phyloP scores from a whole-genome alignment of 1,140 invertebrate genomes.

The Apis dorsata region DNA sequence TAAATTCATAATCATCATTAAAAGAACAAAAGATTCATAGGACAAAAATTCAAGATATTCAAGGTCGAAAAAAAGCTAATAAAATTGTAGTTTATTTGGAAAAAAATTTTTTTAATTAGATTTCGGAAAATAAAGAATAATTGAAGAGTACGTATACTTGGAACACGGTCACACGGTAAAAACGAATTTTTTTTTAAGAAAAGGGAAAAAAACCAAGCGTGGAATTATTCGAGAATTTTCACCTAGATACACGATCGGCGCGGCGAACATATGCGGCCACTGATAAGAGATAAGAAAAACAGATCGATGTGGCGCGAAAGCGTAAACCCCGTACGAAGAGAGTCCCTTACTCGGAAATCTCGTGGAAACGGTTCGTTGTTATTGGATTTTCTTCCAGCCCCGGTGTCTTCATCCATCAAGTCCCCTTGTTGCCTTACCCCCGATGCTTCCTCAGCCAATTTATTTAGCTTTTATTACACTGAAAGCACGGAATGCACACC shows the following conservation, averaged over 20 bases:
- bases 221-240: not conserved
- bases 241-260: not conserved
- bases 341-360: conserved; percentile 15
- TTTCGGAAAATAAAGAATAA: too few relatives aligned
- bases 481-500: conserved; percentile 15
- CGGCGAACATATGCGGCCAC: conserved; percentile 35
- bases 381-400: conserved; percentile 36
- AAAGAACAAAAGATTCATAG: too few relatives aligned
- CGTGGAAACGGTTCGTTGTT: conserved; percentile 33
- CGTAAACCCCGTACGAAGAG: not conserved
- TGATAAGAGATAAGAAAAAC: conserved; percentile 49
- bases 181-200: not conserved
- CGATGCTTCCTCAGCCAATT: not conserved
- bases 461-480: conserved; percentile 40
- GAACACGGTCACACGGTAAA: too few relatives aligned
- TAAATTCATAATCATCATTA: too few relatives aligned
- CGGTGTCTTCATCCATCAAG: conserved; percentile 49
- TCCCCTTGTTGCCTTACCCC: not conserved
- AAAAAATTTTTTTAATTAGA: too few relatives aligned
- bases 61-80: too few relatives aligned
- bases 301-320: conserved; percentile 30
- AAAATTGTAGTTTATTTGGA: too few relatives aligned
- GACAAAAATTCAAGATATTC: too few relatives aligned
- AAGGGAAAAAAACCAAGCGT: not conserved
- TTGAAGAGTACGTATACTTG: too few relatives aligned